Evolutionary conservation across 2,888 invertebrate species (phyloP).

Genomic region (Phengaris alcon): DNA sequence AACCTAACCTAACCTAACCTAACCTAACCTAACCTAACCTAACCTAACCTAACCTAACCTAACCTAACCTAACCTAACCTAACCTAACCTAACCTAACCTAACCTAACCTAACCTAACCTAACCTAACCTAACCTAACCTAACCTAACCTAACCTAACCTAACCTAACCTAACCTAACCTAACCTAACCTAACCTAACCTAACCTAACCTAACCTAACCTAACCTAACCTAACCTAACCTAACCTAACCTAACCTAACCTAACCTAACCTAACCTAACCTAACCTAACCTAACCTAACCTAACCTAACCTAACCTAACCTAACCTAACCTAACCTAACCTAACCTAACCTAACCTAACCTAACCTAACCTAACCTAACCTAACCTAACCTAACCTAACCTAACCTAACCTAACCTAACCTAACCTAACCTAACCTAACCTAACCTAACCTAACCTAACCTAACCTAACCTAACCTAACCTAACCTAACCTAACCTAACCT

Average conservation of each 20-base stretch:
- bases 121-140: slow-evolving; percentile 40
- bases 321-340: slow-evolving; percentile 41
- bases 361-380: slow-evolving; percentile 32
- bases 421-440: slow-evolving; percentile 41
- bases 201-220: slow-evolving; percentile 40
- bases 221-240: slow-evolving; percentile 40
- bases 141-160: slow-evolving; percentile 40
- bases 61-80: slow-evolving; percentile 42
- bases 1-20: slow-evolving; percentile 39
- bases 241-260: slow-evolving; percentile 39
- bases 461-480: slow-evolving; percentile 41
- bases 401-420: slow-evolving; percentile 40
- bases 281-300: slow-evolving; percentile 40
- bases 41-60: slow-evolving; percentile 41
- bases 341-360: slow-evolving; percentile 40
- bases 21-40: slow-evolving; percentile 41
- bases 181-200: slow-evolving; percentile 40
- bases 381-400: slow-evolving; percentile 23
- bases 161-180: slow-evolving; percentile 40
- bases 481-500: slow-evolving; percentile 39
- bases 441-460: slow-evolving; percentile 40
- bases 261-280: slow-evolving; percentile 39
- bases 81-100: slow-evolving; percentile 37
- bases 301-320: slow-evolving; percentile 40
- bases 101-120: slow-evolving; percentile 38